Percentiles rank a stretch among this genome's conserved stretches.
These are phyloP conservation scores for Eilema sororculum DNA, from an alignment of 2,888 invertebrate genomes.

Conservation along the genomic window DNA sequence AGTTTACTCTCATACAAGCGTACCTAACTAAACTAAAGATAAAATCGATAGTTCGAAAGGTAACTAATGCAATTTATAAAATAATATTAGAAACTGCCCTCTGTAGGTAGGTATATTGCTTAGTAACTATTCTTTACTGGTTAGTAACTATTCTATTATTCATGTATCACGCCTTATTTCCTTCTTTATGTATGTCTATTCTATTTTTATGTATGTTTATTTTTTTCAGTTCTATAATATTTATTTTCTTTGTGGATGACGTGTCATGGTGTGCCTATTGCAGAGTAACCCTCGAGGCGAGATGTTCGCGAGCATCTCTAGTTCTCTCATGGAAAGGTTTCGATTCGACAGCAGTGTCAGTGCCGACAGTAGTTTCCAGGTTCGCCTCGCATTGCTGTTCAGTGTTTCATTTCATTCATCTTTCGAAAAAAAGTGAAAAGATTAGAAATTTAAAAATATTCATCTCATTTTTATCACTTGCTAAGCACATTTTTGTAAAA, in stretches of 20 bases:
- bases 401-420: conserved; percentile 66
- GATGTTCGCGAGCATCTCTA: conserved; percentile 93
- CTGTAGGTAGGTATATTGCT: too few species aligned
- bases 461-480: conserved; percentile 47
- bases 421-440: conserved; percentile 34
- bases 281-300: conserved; percentile 93
- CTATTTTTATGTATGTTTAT: conserved; percentile 59
- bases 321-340: conserved; percentile 93
- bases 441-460: conserved; percentile 28
- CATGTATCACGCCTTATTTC: conserved; percentile 30
- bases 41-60: too few species aligned
- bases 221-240: conserved; percentile 65
- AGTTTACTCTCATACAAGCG: too few species aligned
- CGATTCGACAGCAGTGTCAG: conserved; percentile 92
- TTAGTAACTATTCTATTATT: conserved; percentile 18
- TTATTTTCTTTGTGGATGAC: conserved; percentile 54
- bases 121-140: too few species aligned
- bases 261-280: conserved; percentile 75
- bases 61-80: too few species aligned
- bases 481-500: conserved; percentile 43
- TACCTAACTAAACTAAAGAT: too few species aligned
- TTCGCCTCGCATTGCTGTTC: conserved; percentile 83
- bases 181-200: conserved; percentile 40
- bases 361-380: conserved; percentile 92
- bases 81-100: background rate